phyloP scores from a whole-genome alignment of 2,888 invertebrate genomes.

The Phoenoteleia sp. region DNA sequence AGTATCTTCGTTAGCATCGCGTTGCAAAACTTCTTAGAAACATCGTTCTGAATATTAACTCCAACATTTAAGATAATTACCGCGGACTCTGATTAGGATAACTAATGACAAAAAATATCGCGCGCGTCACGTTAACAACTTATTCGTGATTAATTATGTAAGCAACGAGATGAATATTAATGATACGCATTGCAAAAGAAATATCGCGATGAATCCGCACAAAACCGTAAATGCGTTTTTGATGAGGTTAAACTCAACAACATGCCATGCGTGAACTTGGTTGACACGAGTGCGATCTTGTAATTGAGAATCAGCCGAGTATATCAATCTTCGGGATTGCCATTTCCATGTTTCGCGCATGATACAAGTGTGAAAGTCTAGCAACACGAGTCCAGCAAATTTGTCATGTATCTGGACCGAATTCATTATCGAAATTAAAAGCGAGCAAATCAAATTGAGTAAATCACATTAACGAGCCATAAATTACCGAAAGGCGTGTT shows the following conservation, averaged over 20 bases:
- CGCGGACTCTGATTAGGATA: constrained; percentile 5
- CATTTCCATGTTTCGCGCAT: constrained; percentile 4
- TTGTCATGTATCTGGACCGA: neutral
- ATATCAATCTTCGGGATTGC: constrained; percentile 4
- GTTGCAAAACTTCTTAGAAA: constrained; percentile 39
- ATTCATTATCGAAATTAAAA: neutral
- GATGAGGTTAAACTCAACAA: constrained; percentile 17
- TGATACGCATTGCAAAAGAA: neutral
- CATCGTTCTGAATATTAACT: constrained; percentile 24
- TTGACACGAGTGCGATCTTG: constrained; percentile 20
- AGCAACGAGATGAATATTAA: constrained; percentile 39
- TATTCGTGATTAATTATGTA: constrained; percentile 24
- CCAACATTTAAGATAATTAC: constrained; percentile 24
- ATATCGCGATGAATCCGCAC: constrained; percentile 19
- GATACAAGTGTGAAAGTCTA: constrained; percentile 12
- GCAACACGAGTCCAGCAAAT: neutral
- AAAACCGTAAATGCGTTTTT: constrained; percentile 20
- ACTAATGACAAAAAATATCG: neutral
- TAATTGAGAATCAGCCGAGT: neutral
- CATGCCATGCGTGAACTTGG: neutral
- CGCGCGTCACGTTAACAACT: neutral
- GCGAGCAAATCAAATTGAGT: neutral
- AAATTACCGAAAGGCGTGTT: constrained; percentile 1
- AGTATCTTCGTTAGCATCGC: constrained; percentile 26
- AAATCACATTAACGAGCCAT: neutral